These are phyloP conservation scores for Phylloscopus trochilus DNA, from an alignment of 2,113 vertebrate genomes.

Conservation along the genomic window DNA sequence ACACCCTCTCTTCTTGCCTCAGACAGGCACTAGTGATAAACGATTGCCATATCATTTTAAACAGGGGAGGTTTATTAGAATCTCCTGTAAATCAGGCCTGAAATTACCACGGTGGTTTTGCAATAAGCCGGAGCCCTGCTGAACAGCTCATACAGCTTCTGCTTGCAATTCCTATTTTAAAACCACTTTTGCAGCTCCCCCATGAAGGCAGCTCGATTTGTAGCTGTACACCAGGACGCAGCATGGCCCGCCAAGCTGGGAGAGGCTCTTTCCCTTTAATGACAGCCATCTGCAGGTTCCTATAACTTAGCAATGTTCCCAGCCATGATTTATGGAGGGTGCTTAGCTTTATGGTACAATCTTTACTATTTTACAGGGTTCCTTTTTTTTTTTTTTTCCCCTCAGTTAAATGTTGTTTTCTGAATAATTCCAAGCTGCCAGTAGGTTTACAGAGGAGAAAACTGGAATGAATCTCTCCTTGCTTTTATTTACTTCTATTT, in stretches of 20 bases:
- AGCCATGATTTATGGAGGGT: conserved; percentile 23
- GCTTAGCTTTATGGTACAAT: conserved; percentile 41
- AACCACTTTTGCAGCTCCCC: conserved; percentile 3
- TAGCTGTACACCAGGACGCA: not conserved
- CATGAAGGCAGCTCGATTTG: not conserved
- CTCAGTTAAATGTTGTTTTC: conserved; percentile 55
- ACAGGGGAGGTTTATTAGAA: not conserved
- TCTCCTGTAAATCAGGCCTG: not conserved
- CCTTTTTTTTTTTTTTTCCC: conserved; percentile 37
- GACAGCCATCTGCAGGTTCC: conserved; percentile 24
- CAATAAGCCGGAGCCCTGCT: not conserved
- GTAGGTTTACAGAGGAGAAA: conserved; percentile 48
- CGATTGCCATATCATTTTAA: not conserved
- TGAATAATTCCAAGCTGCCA: conserved; percentile 50
- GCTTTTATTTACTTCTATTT: conserved; percentile 62
- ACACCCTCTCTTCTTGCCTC: not conserved
- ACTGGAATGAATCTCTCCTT: conserved; percentile 45
- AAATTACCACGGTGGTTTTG: not conserved
- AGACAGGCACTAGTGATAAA: not conserved
- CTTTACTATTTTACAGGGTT: conserved; percentile 49
- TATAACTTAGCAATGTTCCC: conserved; percentile 33
- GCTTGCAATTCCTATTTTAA: conserved; percentile 1
- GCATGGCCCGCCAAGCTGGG: not conserved
- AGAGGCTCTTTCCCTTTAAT: conserved; percentile 36
- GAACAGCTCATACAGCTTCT: not conserved